These are phyloP conservation scores for Tenthredo amoena DNA, from an alignment of 2,888 invertebrate genomes.

Conservation along the genomic window DNA sequence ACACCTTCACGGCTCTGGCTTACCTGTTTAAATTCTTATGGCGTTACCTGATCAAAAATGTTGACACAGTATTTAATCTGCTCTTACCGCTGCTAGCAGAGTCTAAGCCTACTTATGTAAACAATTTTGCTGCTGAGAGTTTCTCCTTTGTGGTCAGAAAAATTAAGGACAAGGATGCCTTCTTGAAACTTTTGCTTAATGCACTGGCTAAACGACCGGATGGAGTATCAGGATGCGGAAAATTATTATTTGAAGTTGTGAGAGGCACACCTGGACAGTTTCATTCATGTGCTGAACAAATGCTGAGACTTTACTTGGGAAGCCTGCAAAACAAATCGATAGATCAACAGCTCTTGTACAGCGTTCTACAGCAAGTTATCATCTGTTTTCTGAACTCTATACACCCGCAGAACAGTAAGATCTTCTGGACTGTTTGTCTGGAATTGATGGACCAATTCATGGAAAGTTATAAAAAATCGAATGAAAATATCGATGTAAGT, in stretches of 20 bases:
- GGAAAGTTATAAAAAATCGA: conserved; percentile 72
- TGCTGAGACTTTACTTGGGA: conserved; percentile 85
- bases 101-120: conserved; percentile 90
- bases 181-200: conserved; percentile 85
- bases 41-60: conserved; percentile 89
- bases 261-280: conserved; percentile 91
- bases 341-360: conserved; percentile 80
- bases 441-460: conserved; percentile 74
- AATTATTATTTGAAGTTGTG: conserved; percentile 92
- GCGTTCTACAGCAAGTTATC: conserved; percentile 84
- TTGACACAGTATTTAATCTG: conserved; percentile 85
- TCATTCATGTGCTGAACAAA: conserved; percentile 89
- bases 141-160: conserved; percentile 97
- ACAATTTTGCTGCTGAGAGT: conserved; percentile 96
- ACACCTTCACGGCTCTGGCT: conserved; percentile 91
- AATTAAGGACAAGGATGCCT: conserved; percentile 88
- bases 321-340: conserved; percentile 79
- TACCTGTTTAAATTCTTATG: conserved; percentile 95
- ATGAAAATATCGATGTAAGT: conserved; percentile 69
- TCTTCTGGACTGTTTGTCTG: conserved; percentile 84
- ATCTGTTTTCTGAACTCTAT: conserved; percentile 83
- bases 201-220: conserved; percentile 84
- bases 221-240: conserved; percentile 89
- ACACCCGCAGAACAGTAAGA: conserved; percentile 82
- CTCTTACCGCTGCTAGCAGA: conserved; percentile 89